These are phyloP conservation scores for Lophius piscatorius DNA, from an alignment of 2,113 vertebrate species.

Conservation along the genomic window DNA sequence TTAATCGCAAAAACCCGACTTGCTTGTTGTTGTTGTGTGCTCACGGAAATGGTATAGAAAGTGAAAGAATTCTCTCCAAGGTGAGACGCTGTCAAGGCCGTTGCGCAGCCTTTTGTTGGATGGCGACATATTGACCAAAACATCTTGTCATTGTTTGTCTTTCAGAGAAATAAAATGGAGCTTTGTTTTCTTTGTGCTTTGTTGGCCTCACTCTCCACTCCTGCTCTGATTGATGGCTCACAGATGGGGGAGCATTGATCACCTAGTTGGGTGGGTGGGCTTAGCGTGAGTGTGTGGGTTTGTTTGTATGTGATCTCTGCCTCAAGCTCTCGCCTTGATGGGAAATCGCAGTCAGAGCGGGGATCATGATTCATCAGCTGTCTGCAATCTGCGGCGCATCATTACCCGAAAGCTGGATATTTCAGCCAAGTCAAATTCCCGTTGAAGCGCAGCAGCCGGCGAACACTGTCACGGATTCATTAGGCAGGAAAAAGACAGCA, in stretches of 20 bases:
- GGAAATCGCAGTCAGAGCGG: conserved; percentile 41
- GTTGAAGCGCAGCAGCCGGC: conserved; percentile 2
- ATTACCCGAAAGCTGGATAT: conserved; percentile 17
- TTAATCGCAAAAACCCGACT: conserved; percentile 78
- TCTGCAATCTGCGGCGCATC: conserved; percentile 14
- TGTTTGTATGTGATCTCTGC: conserved; percentile 6
- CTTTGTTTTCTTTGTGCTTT: conserved; percentile 67
- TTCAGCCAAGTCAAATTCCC: conserved; percentile 19
- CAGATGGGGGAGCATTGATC: conserved; percentile 56
- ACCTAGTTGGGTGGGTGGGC: conserved; percentile 14
- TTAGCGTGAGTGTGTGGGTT: background rate
- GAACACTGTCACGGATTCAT: conserved; percentile 13
- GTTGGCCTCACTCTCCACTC: conserved; percentile 55
- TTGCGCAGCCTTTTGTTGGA: conserved; percentile 62
- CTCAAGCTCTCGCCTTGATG: conserved; percentile 6
- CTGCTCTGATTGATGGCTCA: conserved; percentile 51
- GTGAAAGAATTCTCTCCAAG: conserved; percentile 33
- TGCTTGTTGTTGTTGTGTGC: conserved; percentile 63
- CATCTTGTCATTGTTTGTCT: conserved; percentile 75
- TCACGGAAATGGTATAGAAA: conserved; percentile 45
- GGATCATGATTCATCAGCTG: conserved; percentile 41
- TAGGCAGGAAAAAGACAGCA: conserved; percentile 16
- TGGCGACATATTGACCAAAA: conserved; percentile 69
- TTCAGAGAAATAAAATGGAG: conserved; percentile 76
- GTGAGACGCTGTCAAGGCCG: conserved; percentile 56